phyloP scores from a whole-genome alignment of 2,797 vertebrate genomes.

The Falco novaeseelandiae region DNA sequence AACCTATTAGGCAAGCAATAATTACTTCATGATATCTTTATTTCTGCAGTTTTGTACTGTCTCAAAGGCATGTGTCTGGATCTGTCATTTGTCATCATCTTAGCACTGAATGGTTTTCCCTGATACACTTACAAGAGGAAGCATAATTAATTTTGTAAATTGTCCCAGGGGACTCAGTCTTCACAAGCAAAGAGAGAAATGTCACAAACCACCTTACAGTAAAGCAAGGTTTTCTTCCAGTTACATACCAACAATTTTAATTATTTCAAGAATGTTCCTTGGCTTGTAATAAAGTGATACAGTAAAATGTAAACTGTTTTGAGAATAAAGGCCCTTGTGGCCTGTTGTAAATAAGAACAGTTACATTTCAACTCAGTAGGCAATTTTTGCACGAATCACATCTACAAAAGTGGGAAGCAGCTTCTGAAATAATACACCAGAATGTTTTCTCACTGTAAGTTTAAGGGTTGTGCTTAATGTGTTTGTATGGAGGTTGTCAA shows the following conservation, averaged over 20 bases:
- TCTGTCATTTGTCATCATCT: not conserved
- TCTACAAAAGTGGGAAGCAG: not conserved
- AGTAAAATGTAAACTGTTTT: not conserved
- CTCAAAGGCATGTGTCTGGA: constrained; percentile 27
- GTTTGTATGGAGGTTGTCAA: not conserved
- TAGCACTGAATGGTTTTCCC: not conserved
- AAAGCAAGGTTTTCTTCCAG: constrained; percentile 38
- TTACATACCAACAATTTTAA: not conserved
- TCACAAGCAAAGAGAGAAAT: constrained; percentile 50
- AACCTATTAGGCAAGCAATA: not conserved
- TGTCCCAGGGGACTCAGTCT: constrained; percentile 16
- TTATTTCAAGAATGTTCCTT: not conserved
- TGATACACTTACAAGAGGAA: not conserved
- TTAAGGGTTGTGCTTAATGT: not conserved
- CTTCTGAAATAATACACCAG: not conserved
- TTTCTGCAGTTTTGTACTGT: constrained; percentile 13
- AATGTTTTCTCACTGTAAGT: not conserved
- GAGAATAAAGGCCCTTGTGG: not conserved
- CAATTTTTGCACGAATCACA: not conserved
- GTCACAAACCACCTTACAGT: constrained; percentile 1
- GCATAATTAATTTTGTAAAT: constrained; percentile 48
- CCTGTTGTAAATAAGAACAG: not conserved
- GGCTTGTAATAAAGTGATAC: not conserved
- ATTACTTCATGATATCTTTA: not conserved
- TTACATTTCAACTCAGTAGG: not conserved